Evolutionary conservation across 2,113 vertebrate genomes (phyloP).

Genomic region (Caranx melampygus): DNA sequence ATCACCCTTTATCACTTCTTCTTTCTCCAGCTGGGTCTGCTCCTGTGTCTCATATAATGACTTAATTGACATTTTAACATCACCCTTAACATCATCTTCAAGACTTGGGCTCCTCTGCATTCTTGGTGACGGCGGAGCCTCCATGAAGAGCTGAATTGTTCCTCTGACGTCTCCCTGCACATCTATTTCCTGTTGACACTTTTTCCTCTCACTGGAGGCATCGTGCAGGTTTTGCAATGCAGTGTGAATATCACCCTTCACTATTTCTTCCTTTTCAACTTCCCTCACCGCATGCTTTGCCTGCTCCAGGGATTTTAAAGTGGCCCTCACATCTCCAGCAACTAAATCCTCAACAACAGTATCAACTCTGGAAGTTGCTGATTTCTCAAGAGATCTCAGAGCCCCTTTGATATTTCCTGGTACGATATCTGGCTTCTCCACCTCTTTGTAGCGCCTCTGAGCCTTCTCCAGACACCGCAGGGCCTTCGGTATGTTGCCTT

Average conservation of each 20-base stretch:
- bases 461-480: conserved; percentile 86
- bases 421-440: conserved; percentile 85
- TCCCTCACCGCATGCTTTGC: conserved; percentile 82
- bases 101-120: conserved; percentile 73
- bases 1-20: conserved; percentile 82
- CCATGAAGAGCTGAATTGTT: conserved; percentile 83
- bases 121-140: conserved; percentile 77
- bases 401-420: conserved; percentile 87
- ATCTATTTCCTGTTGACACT: conserved; percentile 74
- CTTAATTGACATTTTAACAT: conserved; percentile 83
- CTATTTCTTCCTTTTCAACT: conserved; percentile 82
- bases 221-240: conserved; percentile 78
- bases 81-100: conserved; percentile 72
- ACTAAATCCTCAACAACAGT: conserved; percentile 85
- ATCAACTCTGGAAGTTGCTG: conserved; percentile 82
- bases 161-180: conserved; percentile 82
- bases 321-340: conserved; percentile 86
- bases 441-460: conserved; percentile 79
- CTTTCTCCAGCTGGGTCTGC: conserved; percentile 79
- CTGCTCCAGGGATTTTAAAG: conserved; percentile 86
- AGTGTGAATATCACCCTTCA: conserved; percentile 79
- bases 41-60: conserved; percentile 78
- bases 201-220: conserved; percentile 80
- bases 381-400: conserved; percentile 88
- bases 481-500: conserved; percentile 85